Evolutionary conservation across 2,797 vertebrate genomes (phyloP).

Genomic region (Jordanella pulchra): DNA sequence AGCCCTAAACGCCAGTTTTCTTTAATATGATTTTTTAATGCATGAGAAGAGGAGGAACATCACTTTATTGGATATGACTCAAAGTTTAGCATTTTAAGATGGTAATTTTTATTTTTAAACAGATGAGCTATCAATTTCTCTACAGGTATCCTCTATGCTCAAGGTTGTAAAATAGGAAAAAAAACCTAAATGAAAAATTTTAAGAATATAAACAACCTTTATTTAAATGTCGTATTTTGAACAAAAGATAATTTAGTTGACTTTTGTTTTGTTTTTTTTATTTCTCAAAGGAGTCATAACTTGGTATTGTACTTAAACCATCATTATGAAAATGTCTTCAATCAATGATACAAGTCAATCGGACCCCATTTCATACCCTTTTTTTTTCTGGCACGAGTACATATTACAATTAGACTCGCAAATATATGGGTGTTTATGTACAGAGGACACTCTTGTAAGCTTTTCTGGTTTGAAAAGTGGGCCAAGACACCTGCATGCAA

Average conservation of each 20-base stretch:
- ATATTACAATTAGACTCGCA: no score
- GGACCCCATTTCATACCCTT: no score
- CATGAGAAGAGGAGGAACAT: neutral
- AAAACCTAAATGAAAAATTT: neutral
- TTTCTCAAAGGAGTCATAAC: no score
- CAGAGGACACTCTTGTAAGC: no score
- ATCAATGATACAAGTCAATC: no score
- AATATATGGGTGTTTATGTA: no score
- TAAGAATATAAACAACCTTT: neutral
- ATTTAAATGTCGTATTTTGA: neutral
- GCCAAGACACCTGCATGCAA: neutral
- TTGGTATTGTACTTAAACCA: no score
- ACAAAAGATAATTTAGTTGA: neutral
- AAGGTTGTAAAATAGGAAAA: neutral
- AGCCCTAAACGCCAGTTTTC: neutral
- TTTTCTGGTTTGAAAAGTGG: no score
- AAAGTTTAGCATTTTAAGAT: neutral
- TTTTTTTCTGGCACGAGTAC: no score
- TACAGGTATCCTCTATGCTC: neutral
- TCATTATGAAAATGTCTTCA: no score
- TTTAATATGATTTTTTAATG: neutral
- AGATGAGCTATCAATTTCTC: neutral
- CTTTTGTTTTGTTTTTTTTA: no score
- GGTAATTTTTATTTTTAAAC: neutral
- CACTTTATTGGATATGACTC: neutral